Base-by-base conservation (phyloP, 1,140 invertebrate genomes). In the Drosophila paulistorum region DNA sequence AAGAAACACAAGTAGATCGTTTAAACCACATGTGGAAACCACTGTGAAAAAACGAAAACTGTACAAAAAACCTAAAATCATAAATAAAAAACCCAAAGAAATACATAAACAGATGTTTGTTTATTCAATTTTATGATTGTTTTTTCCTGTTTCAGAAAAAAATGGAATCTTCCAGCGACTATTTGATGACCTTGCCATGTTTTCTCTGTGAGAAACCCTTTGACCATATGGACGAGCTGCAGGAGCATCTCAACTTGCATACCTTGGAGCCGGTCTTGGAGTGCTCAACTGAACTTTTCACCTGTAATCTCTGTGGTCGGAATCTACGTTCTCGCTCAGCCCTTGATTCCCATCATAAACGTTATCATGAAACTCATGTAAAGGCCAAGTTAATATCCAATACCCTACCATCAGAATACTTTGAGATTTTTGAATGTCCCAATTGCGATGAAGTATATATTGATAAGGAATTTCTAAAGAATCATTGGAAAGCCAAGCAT, bases 141-240 rank as follows among this genome's bases (percentile, higher is more conserved):
- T 20, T 51, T 51, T 51, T 4, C 9, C 9, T 23, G 17, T 51
- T 51, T 51, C 45, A 51, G 45, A 23, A 11, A 20, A 48, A 20
- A 20, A 51, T 51, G 45, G 45, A 51, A 17, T 51, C 20, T 11
- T 5, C 17, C 2, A 51, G 17, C 11, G 45, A 51, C 1, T 23
- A 23, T 23, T 51, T 51, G 23, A 51, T 23, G 17, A 51, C 45
- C 9, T 51, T 51, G 45, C 45, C 45, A 23, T 51, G 45, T 51
- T 51, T 51, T 23, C 45, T 51, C 45, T 51, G 45, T 7, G 45
- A 4, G 0, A 51, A 51, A 23, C 45, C 45, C 0, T 51, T 51
- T 11, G 10, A 7, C 3, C 17, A n/a, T 7, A 51, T 51, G 45
- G 45, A 51, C 17, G 45, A 51, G 17, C 17, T 51, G 11, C 45